Conservation (phyloP, 2,888 invertebrate species). For the Alitta virens region DNA sequence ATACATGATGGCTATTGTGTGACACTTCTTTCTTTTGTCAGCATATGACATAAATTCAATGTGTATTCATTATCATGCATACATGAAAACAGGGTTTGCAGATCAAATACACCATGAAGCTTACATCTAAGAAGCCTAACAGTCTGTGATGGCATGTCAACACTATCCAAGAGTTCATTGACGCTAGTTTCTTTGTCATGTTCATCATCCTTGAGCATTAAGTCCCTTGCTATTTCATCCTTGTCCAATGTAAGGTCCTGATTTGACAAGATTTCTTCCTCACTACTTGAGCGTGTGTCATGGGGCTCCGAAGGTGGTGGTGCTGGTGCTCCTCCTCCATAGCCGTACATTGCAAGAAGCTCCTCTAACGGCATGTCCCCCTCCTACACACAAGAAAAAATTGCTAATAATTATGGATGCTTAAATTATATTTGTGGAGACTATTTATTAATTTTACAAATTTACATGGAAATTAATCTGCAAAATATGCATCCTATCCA, state of each 20-base stretch:
- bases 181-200: conserved; percentile 53
- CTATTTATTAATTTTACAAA: too few species aligned
- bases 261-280: conserved; percentile 57
- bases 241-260: conserved; percentile 58
- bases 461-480: too few species aligned
- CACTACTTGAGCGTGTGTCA: conserved; percentile 53
- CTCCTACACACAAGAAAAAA: too few species aligned
- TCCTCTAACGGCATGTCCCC: conserved; percentile 96
- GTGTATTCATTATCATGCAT: too few species aligned
- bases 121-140: conserved; percentile 64
- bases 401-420: too few species aligned
- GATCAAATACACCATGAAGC: too few species aligned
- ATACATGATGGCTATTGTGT: too few species aligned
- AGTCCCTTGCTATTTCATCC: conserved; percentile 48
- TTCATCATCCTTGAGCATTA: conserved; percentile 40
- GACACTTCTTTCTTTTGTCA: too few species aligned
- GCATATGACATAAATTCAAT: too few species aligned
- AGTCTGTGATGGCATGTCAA: conserved; percentile 52
- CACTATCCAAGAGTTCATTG: conserved; percentile 49
- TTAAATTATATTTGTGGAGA: too few species aligned
- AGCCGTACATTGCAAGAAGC: conserved; percentile 84
- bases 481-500: too few species aligned
- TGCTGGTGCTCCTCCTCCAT: conserved; percentile 39
- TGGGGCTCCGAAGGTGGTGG: conserved; percentile 24
- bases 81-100: too few species aligned